Percentiles rank a stretch among this genome's conserved stretches.
These are phyloP conservation scores for Oxyteleia sp. DNA, from an alignment of 2,888 invertebrate genomes.

Conservation along the genomic window DNA sequence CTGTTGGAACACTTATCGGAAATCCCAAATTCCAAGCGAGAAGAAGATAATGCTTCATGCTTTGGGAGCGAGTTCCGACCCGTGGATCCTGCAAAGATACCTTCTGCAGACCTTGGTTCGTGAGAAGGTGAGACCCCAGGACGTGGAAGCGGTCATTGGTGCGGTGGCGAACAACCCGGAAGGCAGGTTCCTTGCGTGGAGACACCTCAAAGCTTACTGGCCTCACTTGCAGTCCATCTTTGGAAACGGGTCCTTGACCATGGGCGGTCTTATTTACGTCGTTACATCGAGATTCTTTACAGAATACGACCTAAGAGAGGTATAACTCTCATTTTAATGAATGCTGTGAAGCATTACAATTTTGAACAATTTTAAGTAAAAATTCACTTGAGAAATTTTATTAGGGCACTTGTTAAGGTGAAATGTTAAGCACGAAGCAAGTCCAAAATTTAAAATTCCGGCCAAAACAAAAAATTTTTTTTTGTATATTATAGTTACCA, in stretches of 20 bases:
- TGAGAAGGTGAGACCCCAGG: conserved; percentile 91
- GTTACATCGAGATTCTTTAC: conserved; percentile 91
- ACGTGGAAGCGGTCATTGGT: conserved; percentile 91
- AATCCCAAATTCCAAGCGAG: conserved; percentile 91
- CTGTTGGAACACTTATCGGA: conserved; percentile 92
- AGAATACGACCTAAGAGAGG: conserved; percentile 92
- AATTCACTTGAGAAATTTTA: neutral
- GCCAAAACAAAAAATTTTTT: too few relatives aligned
- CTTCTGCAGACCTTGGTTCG: conserved; percentile 92
- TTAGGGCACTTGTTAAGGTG: too few relatives aligned
- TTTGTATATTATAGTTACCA: too few relatives aligned
- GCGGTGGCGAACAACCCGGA: conserved; percentile 92
- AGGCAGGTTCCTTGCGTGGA: conserved; percentile 92
- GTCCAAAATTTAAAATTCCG: too few relatives aligned
- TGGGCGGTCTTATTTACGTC: conserved; percentile 90
- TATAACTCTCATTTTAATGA: too few relatives aligned
- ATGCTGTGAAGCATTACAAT: too few relatives aligned
- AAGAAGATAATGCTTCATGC: conserved; percentile 91
- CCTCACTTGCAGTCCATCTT: conserved; percentile 90
- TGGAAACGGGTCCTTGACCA: conserved; percentile 90
- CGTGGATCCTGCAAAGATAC: conserved; percentile 95
- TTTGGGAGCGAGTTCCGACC: conserved; percentile 91
- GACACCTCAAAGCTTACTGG: conserved; percentile 92
- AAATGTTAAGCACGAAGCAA: too few relatives aligned
- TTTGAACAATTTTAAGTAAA: too few relatives aligned